Conservation (phyloP, 2,113 vertebrate species). For the Petrocephalus microphthalmus region DNA sequence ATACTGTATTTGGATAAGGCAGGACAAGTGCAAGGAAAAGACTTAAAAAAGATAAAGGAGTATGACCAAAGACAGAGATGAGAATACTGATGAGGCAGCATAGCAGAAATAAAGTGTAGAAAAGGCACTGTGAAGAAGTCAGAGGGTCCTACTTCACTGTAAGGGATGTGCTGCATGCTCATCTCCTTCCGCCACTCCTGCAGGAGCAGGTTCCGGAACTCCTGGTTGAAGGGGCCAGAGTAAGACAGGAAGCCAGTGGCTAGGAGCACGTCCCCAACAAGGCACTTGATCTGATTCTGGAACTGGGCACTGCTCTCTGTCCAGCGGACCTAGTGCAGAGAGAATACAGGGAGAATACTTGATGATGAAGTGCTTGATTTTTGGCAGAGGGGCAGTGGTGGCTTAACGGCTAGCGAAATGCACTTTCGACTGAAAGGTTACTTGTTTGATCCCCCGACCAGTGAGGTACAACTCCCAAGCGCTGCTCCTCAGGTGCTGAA, state of each 20-base stretch:
- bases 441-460: too few relatives aligned
- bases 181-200: conserved; percentile 70
- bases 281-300: conserved; percentile 60
- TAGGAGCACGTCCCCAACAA: conserved; percentile 73
- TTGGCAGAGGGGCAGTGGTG: too few relatives aligned
- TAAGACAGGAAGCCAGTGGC: conserved; percentile 77
- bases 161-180: conserved; percentile 55
- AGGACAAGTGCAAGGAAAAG: not conserved
- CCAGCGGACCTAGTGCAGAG: conserved; percentile 63
- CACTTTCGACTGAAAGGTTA: too few relatives aligned
- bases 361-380: not conserved
- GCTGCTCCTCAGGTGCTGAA: too few relatives aligned
- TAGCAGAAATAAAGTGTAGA: not conserved
- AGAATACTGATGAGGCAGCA: not conserved
- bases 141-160: conserved; percentile 50
- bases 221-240: conserved; percentile 76
- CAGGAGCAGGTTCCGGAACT: conserved; percentile 68
- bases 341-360: not conserved
- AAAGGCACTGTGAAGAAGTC: not conserved
- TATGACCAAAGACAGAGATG: not conserved
- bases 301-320: conserved; percentile 69
- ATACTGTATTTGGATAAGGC: not conserved
- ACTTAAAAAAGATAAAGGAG: not conserved
- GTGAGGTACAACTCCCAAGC: too few relatives aligned
- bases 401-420: too few relatives aligned